Evolutionary conservation across 92 coral and sea anemone genomes (phyloP), one percentile per base, ranked within the genome.

Genomic region (Heliopora coerulea): DNA sequence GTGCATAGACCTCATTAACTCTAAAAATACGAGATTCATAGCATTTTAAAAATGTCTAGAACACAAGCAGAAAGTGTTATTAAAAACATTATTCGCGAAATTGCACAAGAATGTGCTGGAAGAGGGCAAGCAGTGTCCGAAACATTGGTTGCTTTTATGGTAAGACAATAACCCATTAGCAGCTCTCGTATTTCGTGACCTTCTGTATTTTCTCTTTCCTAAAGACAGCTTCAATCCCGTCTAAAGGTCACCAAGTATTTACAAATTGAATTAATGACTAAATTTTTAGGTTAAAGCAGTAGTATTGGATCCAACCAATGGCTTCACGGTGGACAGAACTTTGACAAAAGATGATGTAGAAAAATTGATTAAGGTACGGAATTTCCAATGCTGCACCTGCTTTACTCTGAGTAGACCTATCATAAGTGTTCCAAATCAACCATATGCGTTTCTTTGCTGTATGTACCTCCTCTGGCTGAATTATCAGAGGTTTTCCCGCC

Each of bases 1-100:
- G 20, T 73, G 31, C 15, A 34, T 33, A 18, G 28, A 19, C 27
- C 35, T 72, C 35, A 41, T 59, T 24, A 48, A 42, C 37, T 52
- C 19, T 56, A 50, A 37, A 39, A 34, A 35, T 14, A 21, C 58
- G 6, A 27, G 29, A 44, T 11, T 56, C 21, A 25, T 19, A 50
- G 25, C 19, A 57, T 25, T 23, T n/a, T 19, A n/a, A 75, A 11
- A 13, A 93, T 93, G 98, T 93, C 98, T 77, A 85, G 91, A 40
- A 91, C 98, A 49, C 98, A 93, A 70, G 98, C 98, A 73, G 98
- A 93, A 64, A 93, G 96, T 73, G 98, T 93, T 61, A 93, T 93
- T 49, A 93, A 93, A 82, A 93, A 93, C 30, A 93, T 93, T 28
- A 93, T 93, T 61, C 89, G 98, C 17, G 98, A 93, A 82, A 93